Evolutionary conservation across 35 echinoderm and acorn worm genomes (phyloP), one percentile per base, ranked within the genome.

Genomic region (Heliocidaris tuberculata): DNA sequence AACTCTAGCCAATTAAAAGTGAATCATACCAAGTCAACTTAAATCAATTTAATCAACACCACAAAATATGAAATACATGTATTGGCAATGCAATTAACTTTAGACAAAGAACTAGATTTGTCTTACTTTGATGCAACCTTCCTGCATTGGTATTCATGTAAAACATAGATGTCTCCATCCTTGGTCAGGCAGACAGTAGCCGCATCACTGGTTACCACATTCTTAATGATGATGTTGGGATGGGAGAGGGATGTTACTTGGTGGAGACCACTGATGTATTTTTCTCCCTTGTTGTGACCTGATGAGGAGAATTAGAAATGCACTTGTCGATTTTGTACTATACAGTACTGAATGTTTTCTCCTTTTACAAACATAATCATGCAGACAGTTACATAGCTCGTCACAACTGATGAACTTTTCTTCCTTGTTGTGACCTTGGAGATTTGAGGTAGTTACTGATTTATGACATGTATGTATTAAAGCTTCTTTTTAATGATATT

Each of bases 101-200:
- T 19, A 60, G 11, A 60, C 0, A 19, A 15, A 9, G 59, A 60
- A 60, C 12, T 60, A 0, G 6, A 6, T 89, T 47, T 42, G 35
- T 59, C 96, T 99, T 97, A 99, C 98, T 99, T 99, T 17, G 96
- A 97, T 21, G 97, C 97, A 65, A 99, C 96, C 85, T 99, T 99
- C 48, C 98, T 90, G 92, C 98, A 99, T 52, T 97, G 95, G 61
- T 97, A 99, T 56, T 99, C 97, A 50, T 99, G 97, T 32, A 99
- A 94, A 16, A 97, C 91, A 88, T 97, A 99, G 71, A 99, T 97
- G 49, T 99, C 98, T 10, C 98, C 97, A 11, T 96, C 95, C 12
- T 93, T 95, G 65, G 98, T 99, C 86, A 96, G 90, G 91, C 96
- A 96, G 9, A 97, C 96, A 29, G 98, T 99, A 15, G 95, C 98